Evolutionary conservation across 2,888 invertebrate genomes (phyloP).

Genomic region (Minunthozetes semirufus): DNA sequence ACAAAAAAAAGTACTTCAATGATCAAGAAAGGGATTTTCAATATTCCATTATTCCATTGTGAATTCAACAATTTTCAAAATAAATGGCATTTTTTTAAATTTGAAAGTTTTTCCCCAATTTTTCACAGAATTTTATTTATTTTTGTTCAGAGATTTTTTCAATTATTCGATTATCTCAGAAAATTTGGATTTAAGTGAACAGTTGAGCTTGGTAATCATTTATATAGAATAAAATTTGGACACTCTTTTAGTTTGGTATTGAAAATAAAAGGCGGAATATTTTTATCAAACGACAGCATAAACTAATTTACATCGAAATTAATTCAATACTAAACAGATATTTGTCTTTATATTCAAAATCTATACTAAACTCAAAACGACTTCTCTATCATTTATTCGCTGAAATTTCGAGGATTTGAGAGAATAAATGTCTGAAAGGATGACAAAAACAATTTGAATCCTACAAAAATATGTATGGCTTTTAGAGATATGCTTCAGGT

Average conservation of each 20-base stretch:
- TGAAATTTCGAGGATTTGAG: neutral
- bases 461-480: neutral
- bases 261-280: neutral
- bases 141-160: too few relatives aligned
- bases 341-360: neutral
- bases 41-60: too few relatives aligned
- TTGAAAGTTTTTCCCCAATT: too few relatives aligned
- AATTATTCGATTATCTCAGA: too few relatives aligned
- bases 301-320: slow-evolving; percentile 13
- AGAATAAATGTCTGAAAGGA: neutral
- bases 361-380: neutral
- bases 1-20: neutral
- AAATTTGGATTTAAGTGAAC: too few relatives aligned
- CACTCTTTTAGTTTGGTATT: too few relatives aligned
- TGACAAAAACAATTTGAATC: neutral
- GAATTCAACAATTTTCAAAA: too few relatives aligned
- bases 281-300: neutral
- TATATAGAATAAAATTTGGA: too few relatives aligned
- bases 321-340: neutral
- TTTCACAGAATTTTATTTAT: too few relatives aligned
- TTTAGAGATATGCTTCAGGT: neutral
- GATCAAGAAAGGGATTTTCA: too few relatives aligned
- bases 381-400: neutral
- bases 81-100: too few relatives aligned
- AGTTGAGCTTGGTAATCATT: too few relatives aligned